A percentile compares a stretch with the other conserved stretches of the same genome.
phyloP scores from a whole-genome alignment of 2,113 vertebrate species.

The Pelodiscus sinensis region DNA sequence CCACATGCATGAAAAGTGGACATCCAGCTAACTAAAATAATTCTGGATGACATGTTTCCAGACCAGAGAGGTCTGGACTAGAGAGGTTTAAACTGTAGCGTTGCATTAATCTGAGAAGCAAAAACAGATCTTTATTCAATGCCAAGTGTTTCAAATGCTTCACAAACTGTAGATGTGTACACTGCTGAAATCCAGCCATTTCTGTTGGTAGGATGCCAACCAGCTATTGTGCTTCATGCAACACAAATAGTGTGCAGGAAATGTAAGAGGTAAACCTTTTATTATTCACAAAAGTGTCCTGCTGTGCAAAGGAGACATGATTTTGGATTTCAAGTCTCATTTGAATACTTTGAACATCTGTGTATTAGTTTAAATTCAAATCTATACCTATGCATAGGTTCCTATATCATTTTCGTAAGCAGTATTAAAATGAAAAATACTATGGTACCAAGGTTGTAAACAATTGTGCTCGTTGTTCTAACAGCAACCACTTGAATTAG shows the following conservation, averaged over 20 bases:
- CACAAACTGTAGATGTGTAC: not conserved
- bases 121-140: not conserved
- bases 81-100: not conserved
- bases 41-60: too few relatives aligned
- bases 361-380: not conserved
- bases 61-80: too few relatives aligned
- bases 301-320: not conserved
- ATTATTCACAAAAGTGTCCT: not conserved
- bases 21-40: too few relatives aligned
- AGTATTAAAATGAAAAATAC: not conserved
- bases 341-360: not conserved
- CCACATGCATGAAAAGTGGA: too few relatives aligned
- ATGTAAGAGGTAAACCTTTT: rapidly evolving
- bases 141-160: not conserved
- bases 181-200: rapidly evolving
- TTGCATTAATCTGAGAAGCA: not conserved
- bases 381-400: not conserved
- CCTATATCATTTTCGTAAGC: not conserved
- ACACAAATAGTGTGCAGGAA: not conserved
- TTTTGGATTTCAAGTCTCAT: not conserved
- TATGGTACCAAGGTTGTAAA: not conserved
- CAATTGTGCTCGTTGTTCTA: not conserved
- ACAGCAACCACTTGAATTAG: not conserved
- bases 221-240: not conserved
- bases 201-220: not conserved